Percentiles rank a stretch among this genome's conserved stretches.
Conservation (phyloP, 2,888 invertebrate species). For the Dryocosmus kuriphilus region DNA sequence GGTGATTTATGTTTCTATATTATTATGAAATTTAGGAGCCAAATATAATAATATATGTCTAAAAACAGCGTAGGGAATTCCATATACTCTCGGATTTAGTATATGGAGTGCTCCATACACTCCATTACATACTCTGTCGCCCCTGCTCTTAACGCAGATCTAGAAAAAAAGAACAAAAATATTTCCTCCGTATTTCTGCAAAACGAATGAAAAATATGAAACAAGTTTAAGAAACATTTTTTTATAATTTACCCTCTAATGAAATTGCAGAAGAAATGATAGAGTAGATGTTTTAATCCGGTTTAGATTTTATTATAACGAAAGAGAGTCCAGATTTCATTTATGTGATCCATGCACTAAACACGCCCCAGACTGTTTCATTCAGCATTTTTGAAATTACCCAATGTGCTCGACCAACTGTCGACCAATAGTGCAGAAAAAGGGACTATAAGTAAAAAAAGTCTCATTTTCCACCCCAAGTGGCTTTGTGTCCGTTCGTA, state of each 20-base stretch:
- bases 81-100: too few species aligned
- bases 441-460: conserved; percentile 54
- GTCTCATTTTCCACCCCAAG: conserved; percentile 32
- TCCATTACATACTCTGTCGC: too few species aligned
- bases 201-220: too few species aligned
- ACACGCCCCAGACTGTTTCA: conserved; percentile 51
- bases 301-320: conserved; percentile 3
- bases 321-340: conserved; percentile 6
- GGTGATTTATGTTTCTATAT: too few species aligned
- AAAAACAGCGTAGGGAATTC: too few species aligned
- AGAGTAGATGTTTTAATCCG: not conserved
- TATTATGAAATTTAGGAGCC: too few species aligned
- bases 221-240: too few species aligned
- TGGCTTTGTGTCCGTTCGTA: conserved; percentile 51
- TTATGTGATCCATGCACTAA: conserved; percentile 43
- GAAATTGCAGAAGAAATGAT: not conserved
- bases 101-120: too few species aligned
- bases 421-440: conserved; percentile 53
- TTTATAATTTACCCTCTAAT: not conserved
- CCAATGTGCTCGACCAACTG: conserved; percentile 70
- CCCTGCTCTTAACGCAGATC: too few species aligned
- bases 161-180: too few species aligned
- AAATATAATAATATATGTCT: too few species aligned
- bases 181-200: too few species aligned
- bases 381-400: conserved; percentile 71